phyloP scores from a whole-genome alignment of 2,797 vertebrate genomes.

The Amblyraja radiata region DNA sequence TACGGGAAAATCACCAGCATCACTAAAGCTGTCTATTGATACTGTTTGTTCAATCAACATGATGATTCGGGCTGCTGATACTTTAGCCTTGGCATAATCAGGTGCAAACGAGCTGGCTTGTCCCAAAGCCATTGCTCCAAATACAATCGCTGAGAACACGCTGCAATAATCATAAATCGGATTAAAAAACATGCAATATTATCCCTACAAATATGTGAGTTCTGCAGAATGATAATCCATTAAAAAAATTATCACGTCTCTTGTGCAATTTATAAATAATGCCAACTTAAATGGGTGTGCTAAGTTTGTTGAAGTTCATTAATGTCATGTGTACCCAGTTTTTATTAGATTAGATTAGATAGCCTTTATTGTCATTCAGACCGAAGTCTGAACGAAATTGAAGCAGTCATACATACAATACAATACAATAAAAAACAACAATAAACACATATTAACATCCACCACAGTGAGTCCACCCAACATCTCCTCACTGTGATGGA shows the following conservation, averaged over 20 bases:
- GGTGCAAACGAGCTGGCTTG: conserved; percentile 84
- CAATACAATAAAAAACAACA: too few species aligned
- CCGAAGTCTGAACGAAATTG: too few species aligned
- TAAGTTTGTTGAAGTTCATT: too few species aligned
- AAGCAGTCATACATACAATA: too few species aligned
- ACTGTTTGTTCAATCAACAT: conserved; percentile 70
- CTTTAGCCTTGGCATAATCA: conserved; percentile 87
- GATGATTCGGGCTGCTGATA: conserved; percentile 78
- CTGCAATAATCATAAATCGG: conserved; percentile 50
- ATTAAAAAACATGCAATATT: background rate
- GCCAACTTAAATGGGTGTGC: too few species aligned
- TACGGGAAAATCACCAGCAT: conserved; percentile 72
- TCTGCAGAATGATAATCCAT: background rate
- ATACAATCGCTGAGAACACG: conserved; percentile 81
- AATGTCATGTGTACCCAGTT: too few species aligned
- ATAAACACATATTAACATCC: too few species aligned
- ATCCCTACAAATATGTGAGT: background rate
- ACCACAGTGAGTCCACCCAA: too few species aligned
- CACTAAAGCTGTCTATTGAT: conserved; percentile 74
- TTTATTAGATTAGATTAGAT: too few species aligned
- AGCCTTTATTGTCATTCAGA: too few species aligned
- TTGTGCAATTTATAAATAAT: background rate
- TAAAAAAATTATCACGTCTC: background rate
- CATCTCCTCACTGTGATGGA: too few species aligned
- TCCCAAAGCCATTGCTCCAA: conserved; percentile 86